Base-by-base conservation (phyloP, 2,888 invertebrate species). In the Drosophila meridionalis region DNA sequence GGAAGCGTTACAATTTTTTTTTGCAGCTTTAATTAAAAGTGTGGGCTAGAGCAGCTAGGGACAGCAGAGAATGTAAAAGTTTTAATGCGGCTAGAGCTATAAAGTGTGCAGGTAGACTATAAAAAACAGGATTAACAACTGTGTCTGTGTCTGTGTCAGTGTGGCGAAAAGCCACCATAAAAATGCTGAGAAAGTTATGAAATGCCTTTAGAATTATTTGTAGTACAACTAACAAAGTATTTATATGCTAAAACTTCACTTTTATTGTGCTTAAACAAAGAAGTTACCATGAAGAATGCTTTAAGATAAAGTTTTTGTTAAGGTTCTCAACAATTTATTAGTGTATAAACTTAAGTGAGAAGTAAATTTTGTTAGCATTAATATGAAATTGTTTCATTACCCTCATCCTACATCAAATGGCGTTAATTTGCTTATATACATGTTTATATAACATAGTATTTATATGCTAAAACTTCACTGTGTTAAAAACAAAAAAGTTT, bases 11-110 rank as follows among this genome's bases (percentile, higher is more conserved):
- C 4, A 36, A 26, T 56, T 62, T 75, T 38, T 42, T 47, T 63
- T 58, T 64, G 40, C 43, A 63, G 67, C 81, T 76, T 83, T 87
- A 89, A 83, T 83, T 89, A 89, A 83, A 89, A 87, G 69, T 59
- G 58, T 63, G 63, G 62, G 43, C 26, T 52, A 4, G 42, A 50
- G 20, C 34, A 52, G 52, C 58, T n/a, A 34, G 36, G 32, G 34
- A 38, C 65, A 32, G 55, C 30, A 64, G 59, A 42, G 50, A 67
- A 67, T 69, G 60, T 42, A 66, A 66, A 80, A 76, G 38, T 76
- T 77, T 77, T 80, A 77, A 80, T 66, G 61, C 36, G 36, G 26
- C 43, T 52, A 55, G 47, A 38, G 32, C 61, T 32, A 67, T 62
- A 80, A 72, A 65, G 45, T 60, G 20, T 42, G 12, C 40, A 71